Conservation (phyloP, 1,140 invertebrate genomes). For the Neodiprion virginianus region DNA sequence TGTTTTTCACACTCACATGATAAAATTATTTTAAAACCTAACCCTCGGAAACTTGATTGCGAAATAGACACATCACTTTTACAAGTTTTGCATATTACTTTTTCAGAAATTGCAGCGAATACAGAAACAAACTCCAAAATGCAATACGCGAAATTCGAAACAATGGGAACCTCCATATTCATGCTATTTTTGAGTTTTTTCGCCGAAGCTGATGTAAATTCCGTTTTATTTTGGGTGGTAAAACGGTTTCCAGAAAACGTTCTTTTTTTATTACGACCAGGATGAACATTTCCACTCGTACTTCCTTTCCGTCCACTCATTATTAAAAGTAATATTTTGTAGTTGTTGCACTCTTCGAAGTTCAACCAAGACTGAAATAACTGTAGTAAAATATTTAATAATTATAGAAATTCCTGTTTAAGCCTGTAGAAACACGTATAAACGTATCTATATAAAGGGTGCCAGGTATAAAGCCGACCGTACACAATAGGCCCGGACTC, state of each 20-base stretch:
- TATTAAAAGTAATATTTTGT: not conserved
- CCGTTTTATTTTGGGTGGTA: not conserved
- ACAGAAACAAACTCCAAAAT: not conserved
- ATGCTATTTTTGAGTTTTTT: constrained; percentile 5
- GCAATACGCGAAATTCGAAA: not conserved
- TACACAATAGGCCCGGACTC: not conserved
- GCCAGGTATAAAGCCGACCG: not conserved
- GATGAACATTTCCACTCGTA: not conserved
- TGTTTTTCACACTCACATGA: not conserved
- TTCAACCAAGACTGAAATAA: constrained; percentile 5
- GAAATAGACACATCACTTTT: constrained; percentile 5
- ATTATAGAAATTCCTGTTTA: not conserved
- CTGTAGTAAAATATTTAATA: not conserved
- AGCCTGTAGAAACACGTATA: not conserved
- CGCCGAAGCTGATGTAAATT: not conserved
- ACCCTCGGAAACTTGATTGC: not conserved
- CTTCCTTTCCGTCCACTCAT: constrained; percentile 1
- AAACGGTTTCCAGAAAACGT: not conserved
- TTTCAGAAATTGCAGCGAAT: not conserved
- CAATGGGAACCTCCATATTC: not conserved
- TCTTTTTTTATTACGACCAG: constrained; percentile 5
- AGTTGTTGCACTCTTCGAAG: not conserved
- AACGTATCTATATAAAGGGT: not conserved
- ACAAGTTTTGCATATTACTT: not conserved
- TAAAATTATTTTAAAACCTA: not conserved